phyloP scores from a whole-genome alignment of 2,888 invertebrate genomes.

The Andrena minutula region DNA sequence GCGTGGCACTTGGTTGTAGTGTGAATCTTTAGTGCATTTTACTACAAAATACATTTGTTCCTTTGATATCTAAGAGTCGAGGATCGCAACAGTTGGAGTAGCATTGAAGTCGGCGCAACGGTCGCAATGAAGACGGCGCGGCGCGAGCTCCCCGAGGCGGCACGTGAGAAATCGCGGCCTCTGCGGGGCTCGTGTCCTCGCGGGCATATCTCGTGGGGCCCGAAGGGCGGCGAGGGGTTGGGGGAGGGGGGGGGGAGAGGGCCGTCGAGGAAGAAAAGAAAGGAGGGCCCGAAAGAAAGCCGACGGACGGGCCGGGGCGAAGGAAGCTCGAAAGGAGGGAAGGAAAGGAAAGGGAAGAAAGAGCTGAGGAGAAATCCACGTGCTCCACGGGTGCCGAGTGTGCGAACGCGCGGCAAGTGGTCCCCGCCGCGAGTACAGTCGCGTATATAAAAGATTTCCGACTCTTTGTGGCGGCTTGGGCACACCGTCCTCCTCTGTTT shows the following conservation, averaged over 20 bases:
- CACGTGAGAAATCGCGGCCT: slow-evolving; percentile 61
- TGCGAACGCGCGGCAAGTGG: slow-evolving; percentile 83
- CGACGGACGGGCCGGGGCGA: slow-evolving; percentile 6
- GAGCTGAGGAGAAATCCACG: slow-evolving; percentile 63
- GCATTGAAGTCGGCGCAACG: slow-evolving; percentile 22
- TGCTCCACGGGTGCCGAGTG: slow-evolving; percentile 79
- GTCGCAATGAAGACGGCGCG: slow-evolving; percentile 41
- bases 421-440: slow-evolving; percentile 67
- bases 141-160: slow-evolving; percentile 22
- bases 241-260: too few species aligned
- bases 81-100: too few species aligned
- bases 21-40: too few species aligned
- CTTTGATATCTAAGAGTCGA: neutral
- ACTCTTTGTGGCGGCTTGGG: slow-evolving; percentile 77
- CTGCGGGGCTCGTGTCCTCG: slow-evolving; percentile 45
- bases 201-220: slow-evolving; percentile 29
- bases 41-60: neutral
- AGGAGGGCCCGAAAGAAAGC: slow-evolving; percentile 3
- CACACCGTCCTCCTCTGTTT: slow-evolving; percentile 52
- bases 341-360: slow-evolving; percentile 26
- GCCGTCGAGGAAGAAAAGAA: slow-evolving; percentile 12
- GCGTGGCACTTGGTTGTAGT: too few species aligned
- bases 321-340: slow-evolving; percentile 24
- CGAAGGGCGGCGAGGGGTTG: neutral
- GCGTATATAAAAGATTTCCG: slow-evolving; percentile 82